phyloP scores from a whole-genome alignment of 2,797 vertebrate genomes.

The Ctenopoma kingsleyae region DNA sequence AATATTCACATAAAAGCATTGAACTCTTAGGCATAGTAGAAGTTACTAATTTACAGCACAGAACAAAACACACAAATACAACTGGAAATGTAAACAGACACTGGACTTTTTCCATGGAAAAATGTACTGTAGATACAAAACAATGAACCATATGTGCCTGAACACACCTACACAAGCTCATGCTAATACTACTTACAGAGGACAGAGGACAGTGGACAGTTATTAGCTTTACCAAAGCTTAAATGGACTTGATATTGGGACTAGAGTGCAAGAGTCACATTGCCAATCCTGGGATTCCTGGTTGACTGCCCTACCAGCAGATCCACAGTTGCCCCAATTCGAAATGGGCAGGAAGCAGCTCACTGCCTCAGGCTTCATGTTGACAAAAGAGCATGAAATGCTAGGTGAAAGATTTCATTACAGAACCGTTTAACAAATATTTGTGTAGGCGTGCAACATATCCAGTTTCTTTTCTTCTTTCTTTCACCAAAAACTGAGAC shows the following conservation, averaged over 20 bases:
- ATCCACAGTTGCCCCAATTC: too few relatives aligned
- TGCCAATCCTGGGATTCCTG: too few relatives aligned
- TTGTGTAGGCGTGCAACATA: not conserved
- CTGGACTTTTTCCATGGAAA: conserved; percentile 4
- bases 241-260: too few relatives aligned
- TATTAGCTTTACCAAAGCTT: too few relatives aligned
- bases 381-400: conserved; percentile 11
- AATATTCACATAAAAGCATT: not conserved
- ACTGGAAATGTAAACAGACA: not conserved
- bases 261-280: too few relatives aligned
- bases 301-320: too few relatives aligned
- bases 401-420: conserved; percentile 22
- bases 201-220: too few relatives aligned
- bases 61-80: not conserved
- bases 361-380: not conserved
- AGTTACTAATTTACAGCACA: not conserved
- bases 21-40: too few relatives aligned
- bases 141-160: conserved; percentile 46
- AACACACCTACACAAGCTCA: conserved; percentile 7
- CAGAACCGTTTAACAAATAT: conserved; percentile 4
- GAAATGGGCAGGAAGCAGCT: not conserved
- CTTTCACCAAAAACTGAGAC: not conserved
- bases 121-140: too few relatives aligned
- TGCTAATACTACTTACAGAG: not conserved
- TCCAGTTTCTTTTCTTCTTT: not conserved